phyloP scores from a whole-genome alignment of 1,140 invertebrate species.

The Bilobella aurantiaca region DNA sequence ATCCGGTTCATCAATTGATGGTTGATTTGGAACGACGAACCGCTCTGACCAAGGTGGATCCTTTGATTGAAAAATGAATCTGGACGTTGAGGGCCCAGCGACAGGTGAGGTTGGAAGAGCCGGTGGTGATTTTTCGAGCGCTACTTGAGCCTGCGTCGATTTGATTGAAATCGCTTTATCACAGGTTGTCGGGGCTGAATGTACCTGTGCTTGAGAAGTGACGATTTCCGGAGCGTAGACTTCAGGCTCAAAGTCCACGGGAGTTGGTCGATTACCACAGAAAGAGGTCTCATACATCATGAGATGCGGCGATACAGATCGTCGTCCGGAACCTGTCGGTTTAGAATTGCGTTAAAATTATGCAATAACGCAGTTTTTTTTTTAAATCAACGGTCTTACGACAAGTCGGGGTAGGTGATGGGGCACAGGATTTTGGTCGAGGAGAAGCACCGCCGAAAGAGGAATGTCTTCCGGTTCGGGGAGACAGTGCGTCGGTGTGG shows the following conservation, averaged over 20 bases:
- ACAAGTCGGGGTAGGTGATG: conserved; percentile 8
- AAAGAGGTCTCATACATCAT: conserved; percentile 80
- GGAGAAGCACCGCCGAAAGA: conserved; percentile 24
- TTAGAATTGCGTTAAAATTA: too few species aligned
- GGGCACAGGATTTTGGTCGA: conserved; percentile 25
- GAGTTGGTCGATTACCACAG: conserved; percentile 62
- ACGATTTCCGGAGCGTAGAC: background rate
- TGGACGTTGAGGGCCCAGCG: background rate
- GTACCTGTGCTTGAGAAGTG: background rate
- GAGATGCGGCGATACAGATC: conserved; percentile 72
- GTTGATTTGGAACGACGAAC: background rate
- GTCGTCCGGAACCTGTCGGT: conserved; percentile 45
- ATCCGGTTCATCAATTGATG: background rate
- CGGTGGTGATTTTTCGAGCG: background rate
- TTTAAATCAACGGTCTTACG: too few species aligned
- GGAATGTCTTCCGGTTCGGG: conserved; percentile 19
- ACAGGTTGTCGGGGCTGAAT: conserved; percentile 34
- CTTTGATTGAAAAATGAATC: background rate
- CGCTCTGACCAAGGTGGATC: background rate
- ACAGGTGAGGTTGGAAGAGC: background rate
- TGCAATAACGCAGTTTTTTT: too few species aligned
- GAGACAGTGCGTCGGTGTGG: conserved; percentile 25
- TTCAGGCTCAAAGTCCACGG: conserved; percentile 27
- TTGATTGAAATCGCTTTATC: conserved; percentile 8
- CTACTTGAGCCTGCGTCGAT: conserved; percentile 28